Evolutionary conservation across 2,797 vertebrate genomes (phyloP), one percentile per base, ranked within the genome.

Genomic region (Gymnothorax reevesii): DNA sequence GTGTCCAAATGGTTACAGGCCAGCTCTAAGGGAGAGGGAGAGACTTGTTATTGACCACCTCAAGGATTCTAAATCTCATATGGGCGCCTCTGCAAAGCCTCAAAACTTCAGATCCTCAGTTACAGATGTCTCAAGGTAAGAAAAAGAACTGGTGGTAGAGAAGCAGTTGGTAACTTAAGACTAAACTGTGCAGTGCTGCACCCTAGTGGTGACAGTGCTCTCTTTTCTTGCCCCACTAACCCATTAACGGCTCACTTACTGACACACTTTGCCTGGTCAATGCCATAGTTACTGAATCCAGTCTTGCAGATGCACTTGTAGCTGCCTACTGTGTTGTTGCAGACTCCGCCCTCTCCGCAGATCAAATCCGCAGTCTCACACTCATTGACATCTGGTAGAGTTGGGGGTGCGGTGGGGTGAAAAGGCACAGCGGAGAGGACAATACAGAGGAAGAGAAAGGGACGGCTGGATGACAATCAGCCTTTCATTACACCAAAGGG

Each of bases 261-360:
- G 85, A 91, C 91, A 82, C 95, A 96, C 9, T 82, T 89, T 4
- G 86, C 92, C 55, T 54, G 87, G n/a, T 90, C 0, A 0, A 85
- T 90, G 62, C 90, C 90, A 15, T 94, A 96, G 86, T 91, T 95
- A 55, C 91, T 95, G 92, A 90, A 94, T 73, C 95, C 95, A 42
- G 57, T 0, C 0, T 3, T 0, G 85, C 95, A 96, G 0, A 1
- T 42, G 87, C 95, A 96, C 87, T 6, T 59, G 86, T 92, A 96
- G 86, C 92, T 92, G 60, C 95, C 94, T 0, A 12, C 0, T 0
- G 0, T 0, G 80, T 96, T 96, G 9, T 0, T 0, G 85, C 95
- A 96, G 0, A 0, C 3, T 6, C 92, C 94, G 0, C 84, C 5
- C 15, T 0, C 0, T 69, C 94, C 94, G 64, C 95, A 96, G 22